These are phyloP conservation scores for Aramus guarauna DNA, from an alignment of 2,113 vertebrate species.

Conservation along the genomic window DNA sequence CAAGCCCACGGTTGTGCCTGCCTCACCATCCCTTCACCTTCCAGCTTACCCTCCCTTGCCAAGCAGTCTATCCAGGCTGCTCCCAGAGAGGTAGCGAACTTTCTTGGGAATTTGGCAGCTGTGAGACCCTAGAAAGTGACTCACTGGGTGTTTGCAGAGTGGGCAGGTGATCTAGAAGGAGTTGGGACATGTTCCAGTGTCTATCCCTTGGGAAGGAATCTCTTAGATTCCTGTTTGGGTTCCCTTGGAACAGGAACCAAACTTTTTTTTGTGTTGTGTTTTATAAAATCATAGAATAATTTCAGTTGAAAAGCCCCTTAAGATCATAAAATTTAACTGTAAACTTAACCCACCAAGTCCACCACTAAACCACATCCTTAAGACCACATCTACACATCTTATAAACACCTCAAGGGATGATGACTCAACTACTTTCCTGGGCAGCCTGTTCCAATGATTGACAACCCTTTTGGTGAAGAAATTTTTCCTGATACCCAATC, in stretches of 20 bases:
- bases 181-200: accelerated
- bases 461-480: too few relatives aligned
- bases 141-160: not conserved
- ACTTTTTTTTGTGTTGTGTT: not conserved
- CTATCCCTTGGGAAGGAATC: not conserved
- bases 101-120: not conserved
- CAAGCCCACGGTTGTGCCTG: not conserved
- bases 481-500: too few relatives aligned
- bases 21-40: not conserved
- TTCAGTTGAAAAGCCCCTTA: not conserved
- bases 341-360: not conserved
- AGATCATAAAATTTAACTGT: not conserved
- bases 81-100: not conserved
- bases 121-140: not conserved
- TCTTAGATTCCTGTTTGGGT: not conserved
- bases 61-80: not conserved
- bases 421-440: too few relatives aligned
- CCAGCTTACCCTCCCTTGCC: accelerated
- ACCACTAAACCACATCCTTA: too few relatives aligned
- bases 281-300: not conserved
- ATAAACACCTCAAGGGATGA: too few relatives aligned
- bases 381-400: too few relatives aligned
- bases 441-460: too few relatives aligned
- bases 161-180: not conserved
- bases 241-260: not conserved